Base-by-base conservation (phyloP, 2,113 vertebrate genomes). In the Centropus unirufus region DNA sequence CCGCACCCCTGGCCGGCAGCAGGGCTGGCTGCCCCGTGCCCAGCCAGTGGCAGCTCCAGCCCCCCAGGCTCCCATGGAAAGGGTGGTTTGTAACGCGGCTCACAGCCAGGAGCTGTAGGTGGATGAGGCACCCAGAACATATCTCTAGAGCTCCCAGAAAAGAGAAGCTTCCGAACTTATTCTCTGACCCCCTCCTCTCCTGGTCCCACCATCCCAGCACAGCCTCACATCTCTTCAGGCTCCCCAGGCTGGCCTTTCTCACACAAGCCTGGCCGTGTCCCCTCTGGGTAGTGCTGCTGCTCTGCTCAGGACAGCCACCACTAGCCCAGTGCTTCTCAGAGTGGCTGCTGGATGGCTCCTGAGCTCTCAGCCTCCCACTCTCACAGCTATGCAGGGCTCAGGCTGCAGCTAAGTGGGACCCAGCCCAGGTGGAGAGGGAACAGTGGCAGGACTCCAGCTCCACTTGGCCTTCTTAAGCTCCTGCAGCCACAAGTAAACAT, bases 71-170 rank as follows among this genome's bases (percentile, higher is more conserved):
- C 30, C 69, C 39, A 5, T 40, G 84, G n/a, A 76, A 59, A 80
- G 82, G 67, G 34, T 23, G 70, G 39, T 62, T 76, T 87, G 76
- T 68, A 23, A 11, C 0, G 1, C 51, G 88, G 67, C 66, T 63
- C 11, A 1, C 75, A 11, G 61, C 27, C 40, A 0, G 78, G 84
- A 57, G 51, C 66, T 32, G 67, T 93, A 3, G 61, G 39, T 34
- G 40, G 15, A 39, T 2, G 15, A 73, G 46, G 59, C 42, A 24
- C 74, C 55, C 1, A 5, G 16, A 39, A 1, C 2, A 16, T 0
- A 1, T n/a, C 66, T 13, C 77, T 82, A 84, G 54, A 39, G 67
- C 67, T 64, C 44, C 32, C 62, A 7, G 20, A 24, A 0, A 32
- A 34, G 14, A 75, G 24, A 20, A 18, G 22, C 14, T 16, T 12